These are phyloP conservation scores for Erinaceus europaeus DNA, from an alignment of 2,113 vertebrate genomes.

Conservation along the genomic window DNA sequence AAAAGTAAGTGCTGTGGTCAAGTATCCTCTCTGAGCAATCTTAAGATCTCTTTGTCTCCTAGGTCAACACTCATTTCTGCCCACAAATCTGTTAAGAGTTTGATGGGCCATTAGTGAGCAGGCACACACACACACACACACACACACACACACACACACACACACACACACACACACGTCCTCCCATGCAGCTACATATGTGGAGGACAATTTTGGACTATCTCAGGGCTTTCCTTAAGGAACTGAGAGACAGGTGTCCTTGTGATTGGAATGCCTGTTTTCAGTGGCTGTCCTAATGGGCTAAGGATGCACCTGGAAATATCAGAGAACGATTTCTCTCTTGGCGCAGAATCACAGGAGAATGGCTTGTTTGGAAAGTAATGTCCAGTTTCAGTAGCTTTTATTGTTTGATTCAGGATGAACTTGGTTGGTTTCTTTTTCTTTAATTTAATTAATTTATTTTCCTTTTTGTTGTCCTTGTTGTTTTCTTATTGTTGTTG, in stretches of 20 bases:
- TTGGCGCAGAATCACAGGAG: slow-evolving; percentile 57
- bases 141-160: background rate
- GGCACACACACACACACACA: too few species aligned
- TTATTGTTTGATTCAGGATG: slow-evolving; percentile 26
- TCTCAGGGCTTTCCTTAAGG: background rate
- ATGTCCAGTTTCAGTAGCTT: background rate
- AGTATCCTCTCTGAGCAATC: background rate
- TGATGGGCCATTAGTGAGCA: background rate
- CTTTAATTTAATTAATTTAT: too few species aligned
- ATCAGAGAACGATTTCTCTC: slow-evolving; percentile 79
- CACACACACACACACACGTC: background rate
- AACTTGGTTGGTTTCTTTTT: background rate
- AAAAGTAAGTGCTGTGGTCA: background rate
- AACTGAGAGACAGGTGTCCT: background rate
- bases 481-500: too few species aligned
- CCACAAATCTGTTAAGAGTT: background rate
- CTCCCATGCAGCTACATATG: background rate
- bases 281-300: slow-evolving; percentile 70
- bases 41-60: background rate
- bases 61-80: background rate
- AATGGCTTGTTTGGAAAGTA: slow-evolving; percentile 60
- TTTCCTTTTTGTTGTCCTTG: too few species aligned
- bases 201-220: background rate
- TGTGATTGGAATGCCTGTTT: background rate
- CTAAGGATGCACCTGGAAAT: slow-evolving; percentile 69